Percentiles rank a stretch among this genome's conserved stretches.
These are phyloP conservation scores for Drosophila merina DNA, from an alignment of 2,888 invertebrate genomes.

Conservation along the genomic window DNA sequence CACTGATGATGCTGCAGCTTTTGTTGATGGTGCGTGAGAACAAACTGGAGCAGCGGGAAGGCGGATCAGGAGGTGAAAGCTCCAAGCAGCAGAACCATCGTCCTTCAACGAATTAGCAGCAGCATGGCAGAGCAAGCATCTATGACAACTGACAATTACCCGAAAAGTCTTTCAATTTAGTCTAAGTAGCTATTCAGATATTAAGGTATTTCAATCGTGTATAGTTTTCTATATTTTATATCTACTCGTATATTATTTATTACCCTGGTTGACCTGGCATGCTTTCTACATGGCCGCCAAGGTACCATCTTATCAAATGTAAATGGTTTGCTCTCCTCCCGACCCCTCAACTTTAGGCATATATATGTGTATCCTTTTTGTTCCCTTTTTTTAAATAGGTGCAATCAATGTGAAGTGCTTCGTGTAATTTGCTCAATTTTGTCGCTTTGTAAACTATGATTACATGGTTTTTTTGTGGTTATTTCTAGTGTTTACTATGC, in stretches of 20 bases:
- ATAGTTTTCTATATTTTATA: slow-evolving; percentile 24
- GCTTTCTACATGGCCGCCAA: slow-evolving; percentile 23
- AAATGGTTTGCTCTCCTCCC: slow-evolving; percentile 46
- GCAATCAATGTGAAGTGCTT: slow-evolving; percentile 50
- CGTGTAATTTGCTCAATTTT: slow-evolving; percentile 72
- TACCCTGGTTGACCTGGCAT: slow-evolving; percentile 12
- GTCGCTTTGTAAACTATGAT: slow-evolving; percentile 64
- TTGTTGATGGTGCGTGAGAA: slow-evolving; percentile 86
- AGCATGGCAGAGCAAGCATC: slow-evolving; percentile 34
- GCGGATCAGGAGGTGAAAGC: slow-evolving; percentile 8
- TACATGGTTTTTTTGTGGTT: slow-evolving; percentile 33
- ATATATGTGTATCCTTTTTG: slow-evolving; percentile 1
- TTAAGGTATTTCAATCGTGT: slow-evolving; percentile 26
- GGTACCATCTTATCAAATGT: slow-evolving; percentile 36
- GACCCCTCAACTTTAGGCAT: slow-evolving; percentile 17
- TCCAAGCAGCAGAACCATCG: slow-evolving; percentile 59
- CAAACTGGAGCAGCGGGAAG: slow-evolving; percentile 75
- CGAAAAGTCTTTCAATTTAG: slow-evolving; percentile 46
- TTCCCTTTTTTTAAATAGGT: slow-evolving; percentile 37
- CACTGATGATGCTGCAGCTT: slow-evolving; percentile 90
- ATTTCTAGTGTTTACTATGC: slow-evolving; percentile 24
- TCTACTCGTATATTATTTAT: slow-evolving; percentile 23
- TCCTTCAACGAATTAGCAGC: slow-evolving; percentile 56
- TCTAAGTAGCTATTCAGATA: slow-evolving; percentile 47
- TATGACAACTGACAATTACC: slow-evolving; percentile 62